phyloP scores from a whole-genome alignment of 2,113 vertebrate genomes.

The Cyphomyrus plagiostoma region DNA sequence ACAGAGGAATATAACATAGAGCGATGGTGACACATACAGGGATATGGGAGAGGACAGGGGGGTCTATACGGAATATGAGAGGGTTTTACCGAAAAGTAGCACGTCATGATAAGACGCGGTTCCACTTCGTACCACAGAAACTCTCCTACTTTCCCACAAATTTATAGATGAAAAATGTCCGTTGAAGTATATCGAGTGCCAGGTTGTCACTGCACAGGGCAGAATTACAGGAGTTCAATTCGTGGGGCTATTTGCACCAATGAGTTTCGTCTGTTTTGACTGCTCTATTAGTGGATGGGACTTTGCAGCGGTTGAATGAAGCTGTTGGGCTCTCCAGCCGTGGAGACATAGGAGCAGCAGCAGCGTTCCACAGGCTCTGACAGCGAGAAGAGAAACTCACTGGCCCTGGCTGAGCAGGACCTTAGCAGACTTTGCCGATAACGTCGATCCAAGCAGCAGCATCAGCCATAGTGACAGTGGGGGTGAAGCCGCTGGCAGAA shows the following conservation, averaged over 20 bases:
- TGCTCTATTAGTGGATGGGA: not conserved
- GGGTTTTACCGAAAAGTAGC: not conserved
- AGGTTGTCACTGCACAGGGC: not conserved
- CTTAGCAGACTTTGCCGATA: no score
- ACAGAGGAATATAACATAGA: no score
- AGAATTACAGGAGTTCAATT: not conserved
- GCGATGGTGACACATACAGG: no score
- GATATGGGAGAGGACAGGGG: no score
- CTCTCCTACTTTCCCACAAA: not conserved
- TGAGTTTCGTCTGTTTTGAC: not conserved
- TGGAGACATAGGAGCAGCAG: no score
- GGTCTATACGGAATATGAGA: not conserved
- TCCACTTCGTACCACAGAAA: not conserved
- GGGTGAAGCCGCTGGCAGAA: no score
- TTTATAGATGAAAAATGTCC: not conserved
- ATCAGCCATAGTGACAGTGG: no score
- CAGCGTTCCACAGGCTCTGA: no score
- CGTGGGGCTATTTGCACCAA: not conserved
- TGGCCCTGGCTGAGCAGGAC: no score
- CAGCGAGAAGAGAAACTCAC: no score
- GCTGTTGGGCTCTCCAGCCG: not conserved
- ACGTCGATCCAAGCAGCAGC: no score
- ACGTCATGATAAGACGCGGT: not conserved
- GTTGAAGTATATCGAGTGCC: not conserved
- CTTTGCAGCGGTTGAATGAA: not conserved